These are phyloP conservation scores for Pipistrellus kuhlii DNA, from an alignment of 2,797 vertebrate genomes.

Conservation along the genomic window DNA sequence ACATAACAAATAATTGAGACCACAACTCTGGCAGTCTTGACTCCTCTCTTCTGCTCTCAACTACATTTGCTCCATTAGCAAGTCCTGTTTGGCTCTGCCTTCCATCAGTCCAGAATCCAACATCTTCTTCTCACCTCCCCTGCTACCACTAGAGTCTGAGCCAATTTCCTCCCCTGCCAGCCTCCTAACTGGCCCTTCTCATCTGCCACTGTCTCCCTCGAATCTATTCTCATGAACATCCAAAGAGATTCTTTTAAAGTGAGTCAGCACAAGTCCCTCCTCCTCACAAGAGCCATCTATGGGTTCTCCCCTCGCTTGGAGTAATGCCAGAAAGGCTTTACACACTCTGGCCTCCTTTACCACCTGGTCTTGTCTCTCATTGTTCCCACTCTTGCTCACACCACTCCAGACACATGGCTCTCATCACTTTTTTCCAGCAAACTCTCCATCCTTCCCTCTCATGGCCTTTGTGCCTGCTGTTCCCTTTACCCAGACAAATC, in stretches of 20 bases:
- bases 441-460: neutral
- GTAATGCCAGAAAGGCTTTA: neutral
- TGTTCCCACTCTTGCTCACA: neutral
- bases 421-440: neutral
- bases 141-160: neutral
- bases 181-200: neutral
- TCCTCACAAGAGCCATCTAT: neutral
- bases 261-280: neutral
- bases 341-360: accelerated
- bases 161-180: neutral
- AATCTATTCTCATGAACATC: neutral
- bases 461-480: neutral
- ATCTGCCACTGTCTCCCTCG: neutral
- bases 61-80: neutral
- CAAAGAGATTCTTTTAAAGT: neutral
- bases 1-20: neutral
- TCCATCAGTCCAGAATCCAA: neutral
- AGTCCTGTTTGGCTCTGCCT: neutral
- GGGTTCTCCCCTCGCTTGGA: neutral
- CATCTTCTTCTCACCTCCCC: neutral
- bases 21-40: neutral
- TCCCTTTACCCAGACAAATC: neutral
- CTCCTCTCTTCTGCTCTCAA: neutral
- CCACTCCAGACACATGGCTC: neutral
- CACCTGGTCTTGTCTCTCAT: neutral